These are phyloP conservation scores for Chrysodeixis includens DNA, from an alignment of 2,888 invertebrate species.

Conservation along the genomic window DNA sequence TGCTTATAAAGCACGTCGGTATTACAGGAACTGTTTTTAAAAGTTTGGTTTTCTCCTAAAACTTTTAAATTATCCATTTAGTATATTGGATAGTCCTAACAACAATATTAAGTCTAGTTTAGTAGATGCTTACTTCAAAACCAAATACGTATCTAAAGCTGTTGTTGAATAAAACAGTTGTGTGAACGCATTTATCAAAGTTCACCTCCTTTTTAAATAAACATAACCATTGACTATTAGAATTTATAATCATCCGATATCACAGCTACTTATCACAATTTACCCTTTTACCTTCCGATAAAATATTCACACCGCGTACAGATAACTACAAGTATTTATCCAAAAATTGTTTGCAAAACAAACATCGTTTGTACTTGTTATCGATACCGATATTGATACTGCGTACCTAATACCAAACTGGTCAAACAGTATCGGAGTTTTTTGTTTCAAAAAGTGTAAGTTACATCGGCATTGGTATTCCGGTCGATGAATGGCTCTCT, in stretches of 20 bases:
- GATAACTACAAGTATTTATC: neutral
- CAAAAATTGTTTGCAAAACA: neutral
- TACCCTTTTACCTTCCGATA: neutral
- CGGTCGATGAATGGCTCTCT: neutral
- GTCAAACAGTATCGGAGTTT: neutral
- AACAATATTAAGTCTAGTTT: too few relatives aligned
- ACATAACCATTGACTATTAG: too few relatives aligned
- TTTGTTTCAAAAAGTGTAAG: neutral
- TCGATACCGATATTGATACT: constrained; percentile 3
- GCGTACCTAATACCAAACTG: neutral
- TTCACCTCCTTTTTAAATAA: too few relatives aligned
- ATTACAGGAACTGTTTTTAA: neutral
- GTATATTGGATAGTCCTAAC: too few relatives aligned
- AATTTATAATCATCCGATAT: neutral
- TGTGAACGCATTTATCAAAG: too few relatives aligned
- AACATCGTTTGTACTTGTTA: neutral
- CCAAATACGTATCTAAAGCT: too few relatives aligned
- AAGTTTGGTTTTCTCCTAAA: neutral
- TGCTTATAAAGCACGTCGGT: too few relatives aligned
- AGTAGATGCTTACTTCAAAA: too few relatives aligned
- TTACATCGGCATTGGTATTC: neutral
- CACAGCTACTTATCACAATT: neutral
- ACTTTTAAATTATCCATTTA: too few relatives aligned
- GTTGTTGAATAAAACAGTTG: too few relatives aligned
- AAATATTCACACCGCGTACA: neutral